Percentiles rank a stretch among this genome's conserved stretches.
Conservation (phyloP, 2,888 invertebrate species). For the Dicyrtomina minuta region DNA sequence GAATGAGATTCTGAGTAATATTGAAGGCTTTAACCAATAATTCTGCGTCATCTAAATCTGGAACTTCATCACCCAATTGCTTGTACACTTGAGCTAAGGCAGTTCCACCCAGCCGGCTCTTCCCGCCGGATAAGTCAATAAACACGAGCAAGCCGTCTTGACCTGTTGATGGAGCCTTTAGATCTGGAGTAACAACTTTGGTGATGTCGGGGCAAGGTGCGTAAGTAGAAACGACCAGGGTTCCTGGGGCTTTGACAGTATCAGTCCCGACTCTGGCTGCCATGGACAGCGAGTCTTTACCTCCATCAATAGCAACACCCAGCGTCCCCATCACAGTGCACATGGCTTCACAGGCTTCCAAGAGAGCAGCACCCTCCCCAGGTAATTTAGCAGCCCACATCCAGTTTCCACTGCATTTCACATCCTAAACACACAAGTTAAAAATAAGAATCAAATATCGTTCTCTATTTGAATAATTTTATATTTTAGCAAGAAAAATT, state of each 20-base stretch:
- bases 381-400: conserved; percentile 99
- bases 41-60: conserved; percentile 75
- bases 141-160: conserved; percentile 69
- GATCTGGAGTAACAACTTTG: conserved; percentile 82
- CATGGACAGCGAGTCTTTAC: conserved; percentile 97
- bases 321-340: conserved; percentile 78
- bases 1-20: conserved; percentile 79
- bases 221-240: conserved; percentile 89
- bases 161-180: conserved; percentile 68
- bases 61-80: conserved; percentile 76
- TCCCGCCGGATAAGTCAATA: conserved; percentile 73
- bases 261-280: conserved; percentile 78
- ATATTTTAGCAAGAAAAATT: too few species aligned
- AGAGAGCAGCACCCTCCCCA: conserved; percentile 85
- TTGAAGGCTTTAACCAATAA: conserved; percentile 75
- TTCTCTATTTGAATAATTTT: too few species aligned
- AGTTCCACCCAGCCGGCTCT: conserved; percentile 83
- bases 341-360: conserved; percentile 84
- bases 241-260: conserved; percentile 64
- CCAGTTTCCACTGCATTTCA: conserved; percentile 99
- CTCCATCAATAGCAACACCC: conserved; percentile 90
- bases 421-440: conserved; percentile 76
- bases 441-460: too few species aligned
- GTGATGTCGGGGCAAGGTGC: conserved; percentile 90
- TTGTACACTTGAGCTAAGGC: conserved; percentile 87